Base-by-base conservation (phyloP, 2,888 invertebrate genomes). In the Eilema griseolum region DNA sequence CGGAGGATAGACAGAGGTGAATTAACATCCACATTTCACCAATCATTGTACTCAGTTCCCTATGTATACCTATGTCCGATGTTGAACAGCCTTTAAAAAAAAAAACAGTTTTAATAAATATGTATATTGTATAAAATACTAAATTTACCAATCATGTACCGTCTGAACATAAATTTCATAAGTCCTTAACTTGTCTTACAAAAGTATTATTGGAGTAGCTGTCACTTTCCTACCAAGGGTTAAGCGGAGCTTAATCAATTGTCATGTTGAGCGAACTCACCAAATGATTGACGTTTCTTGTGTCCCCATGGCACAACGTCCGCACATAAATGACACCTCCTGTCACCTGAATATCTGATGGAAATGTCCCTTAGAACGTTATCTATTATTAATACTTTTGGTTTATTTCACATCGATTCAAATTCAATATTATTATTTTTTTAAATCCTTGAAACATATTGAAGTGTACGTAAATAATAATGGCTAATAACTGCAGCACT, bases 241-340 rank as follows among this genome's bases (percentile, higher is more conserved):
- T 60, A 65, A 24, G 24, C 24, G 33, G 23, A 31, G 46, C 28
- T 28, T 60, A 64, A 64, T 60, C 68, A 69, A 63, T 64, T 64
- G 59, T 64, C 64, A 16, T 56, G 46, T 31, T 24, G 24, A 26
- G 56, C 0, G 70, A 57, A 26, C 60, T 66, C 5, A 16, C 28
- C 11, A 56, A 31, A 41, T 66, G n/a, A 28, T 70, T 56, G 66
- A 66, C 61, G 26, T 56, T 66, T 70, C 61, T 61, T 62, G 24
- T 56, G 52, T 67, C 60, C 60, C 12, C 16, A 46, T 33, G 60
- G 24, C 16, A 59, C 20, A 23, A 69, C 57, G 57, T 23, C 63
- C 57, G 37, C 57, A 37, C 41, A 59, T 28, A 59, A 59, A 37
- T 69, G 63, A 59, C 63, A 56, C 57, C 0, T 23, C n/a, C 23